These are phyloP conservation scores for Myopa tessellatipennis DNA, from an alignment of 2,888 invertebrate species.

Conservation along the genomic window DNA sequence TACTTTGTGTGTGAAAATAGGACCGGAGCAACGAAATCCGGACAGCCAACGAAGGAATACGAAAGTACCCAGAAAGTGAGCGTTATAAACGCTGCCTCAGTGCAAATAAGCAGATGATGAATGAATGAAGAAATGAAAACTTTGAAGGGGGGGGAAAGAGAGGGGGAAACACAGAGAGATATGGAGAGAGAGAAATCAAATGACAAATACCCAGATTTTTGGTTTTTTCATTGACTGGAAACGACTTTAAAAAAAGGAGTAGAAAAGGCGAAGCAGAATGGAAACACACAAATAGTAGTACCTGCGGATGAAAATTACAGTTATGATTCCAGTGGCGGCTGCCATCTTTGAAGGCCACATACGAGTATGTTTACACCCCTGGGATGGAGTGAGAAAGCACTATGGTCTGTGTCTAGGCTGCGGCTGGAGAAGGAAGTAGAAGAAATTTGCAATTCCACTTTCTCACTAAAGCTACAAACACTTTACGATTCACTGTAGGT, in stretches of 20 bases:
- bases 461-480: too few species aligned
- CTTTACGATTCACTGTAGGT: too few species aligned
- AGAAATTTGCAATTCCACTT: too few species aligned
- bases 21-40: background rate
- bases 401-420: too few species aligned
- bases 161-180: background rate
- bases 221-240: background rate
- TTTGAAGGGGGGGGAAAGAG: background rate
- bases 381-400: too few species aligned
- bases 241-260: background rate
- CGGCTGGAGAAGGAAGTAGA: too few species aligned
- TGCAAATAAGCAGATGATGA: conserved; percentile 16
- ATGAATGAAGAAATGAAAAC: background rate
- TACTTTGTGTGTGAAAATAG: conserved; percentile 28
- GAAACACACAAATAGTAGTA: background rate
- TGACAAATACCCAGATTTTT: too few species aligned
- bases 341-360: too few species aligned
- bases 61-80: background rate
- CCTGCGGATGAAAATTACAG: too few species aligned
- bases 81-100: background rate
- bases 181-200: too few species aligned
- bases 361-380: too few species aligned
- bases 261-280: background rate
- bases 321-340: background rate
- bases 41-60: background rate